Conservation (phyloP, 2,113 vertebrate species). For the Corythaeola cristata region DNA sequence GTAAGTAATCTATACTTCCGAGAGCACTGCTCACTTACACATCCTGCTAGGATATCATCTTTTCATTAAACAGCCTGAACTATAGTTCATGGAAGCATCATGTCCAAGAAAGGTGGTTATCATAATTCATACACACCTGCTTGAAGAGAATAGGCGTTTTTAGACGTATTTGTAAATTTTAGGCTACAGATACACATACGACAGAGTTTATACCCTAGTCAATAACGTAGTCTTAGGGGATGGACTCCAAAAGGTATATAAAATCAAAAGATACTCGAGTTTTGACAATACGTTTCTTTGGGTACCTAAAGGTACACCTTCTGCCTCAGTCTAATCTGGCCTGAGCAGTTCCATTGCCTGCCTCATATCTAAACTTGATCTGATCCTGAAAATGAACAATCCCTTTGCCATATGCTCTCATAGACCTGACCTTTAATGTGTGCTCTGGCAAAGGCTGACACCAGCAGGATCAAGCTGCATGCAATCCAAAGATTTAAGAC, state of each 20-base stretch:
- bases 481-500: neutral
- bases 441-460: neutral
- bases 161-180: neutral
- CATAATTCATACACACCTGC: neutral
- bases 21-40: neutral
- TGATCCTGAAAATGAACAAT: neutral
- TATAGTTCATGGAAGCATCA: neutral
- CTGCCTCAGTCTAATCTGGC: neutral
- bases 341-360: neutral
- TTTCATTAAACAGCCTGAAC: neutral
- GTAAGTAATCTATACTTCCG: neutral
- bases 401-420: neutral
- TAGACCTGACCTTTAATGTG: neutral
- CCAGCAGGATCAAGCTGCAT: neutral
- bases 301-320: neutral
- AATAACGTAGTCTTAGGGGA: neutral
- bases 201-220: neutral
- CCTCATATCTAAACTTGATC: neutral
- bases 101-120: neutral
- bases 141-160: neutral
- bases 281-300: neutral
- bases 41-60: neutral
- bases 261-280: neutral
- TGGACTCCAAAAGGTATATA: neutral
- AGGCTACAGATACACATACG: neutral